Conservation (phyloP, 2,797 vertebrate genomes). For the Pteropus rufus region DNA sequence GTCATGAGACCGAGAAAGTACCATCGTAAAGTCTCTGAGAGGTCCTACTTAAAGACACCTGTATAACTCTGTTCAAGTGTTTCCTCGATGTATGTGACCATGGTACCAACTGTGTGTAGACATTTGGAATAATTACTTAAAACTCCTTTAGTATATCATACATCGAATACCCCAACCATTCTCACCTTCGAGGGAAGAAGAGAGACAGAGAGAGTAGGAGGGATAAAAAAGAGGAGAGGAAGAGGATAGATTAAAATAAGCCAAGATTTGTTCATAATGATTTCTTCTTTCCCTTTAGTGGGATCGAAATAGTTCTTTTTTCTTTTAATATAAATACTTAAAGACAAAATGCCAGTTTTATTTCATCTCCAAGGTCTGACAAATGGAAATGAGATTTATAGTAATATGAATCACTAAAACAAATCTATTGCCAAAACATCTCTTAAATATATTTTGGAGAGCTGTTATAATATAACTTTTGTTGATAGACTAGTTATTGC, state of each 20-base stretch:
- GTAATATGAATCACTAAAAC: constrained; percentile 27
- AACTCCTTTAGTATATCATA: neutral
- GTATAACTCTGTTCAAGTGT: neutral
- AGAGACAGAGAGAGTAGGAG: neutral
- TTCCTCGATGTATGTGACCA: neutral
- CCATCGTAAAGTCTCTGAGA: neutral
- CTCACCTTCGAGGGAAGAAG: neutral
- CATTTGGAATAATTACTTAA: neutral
- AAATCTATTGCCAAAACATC: constrained; percentile 36
- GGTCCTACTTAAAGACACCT: neutral
- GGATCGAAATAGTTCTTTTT: neutral
- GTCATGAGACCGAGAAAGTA: neutral
- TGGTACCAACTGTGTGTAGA: neutral
- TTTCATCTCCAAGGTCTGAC: constrained; percentile 13
- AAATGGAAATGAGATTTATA: neutral
- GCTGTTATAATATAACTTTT: neutral
- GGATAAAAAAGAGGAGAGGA: too few relatives aligned
- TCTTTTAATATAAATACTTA: neutral
- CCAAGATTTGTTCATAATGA: neutral
- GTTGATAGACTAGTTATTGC: neutral
- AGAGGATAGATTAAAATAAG: neutral
- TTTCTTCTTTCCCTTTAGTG: neutral
- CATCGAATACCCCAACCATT: neutral
- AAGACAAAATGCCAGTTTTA: neutral
- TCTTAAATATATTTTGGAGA: neutral